Percentiles rank a stretch among this genome's conserved stretches.
These are phyloP conservation scores for Laticauda colubrina DNA, from an alignment of 2,113 vertebrate genomes.

Conservation along the genomic window DNA sequence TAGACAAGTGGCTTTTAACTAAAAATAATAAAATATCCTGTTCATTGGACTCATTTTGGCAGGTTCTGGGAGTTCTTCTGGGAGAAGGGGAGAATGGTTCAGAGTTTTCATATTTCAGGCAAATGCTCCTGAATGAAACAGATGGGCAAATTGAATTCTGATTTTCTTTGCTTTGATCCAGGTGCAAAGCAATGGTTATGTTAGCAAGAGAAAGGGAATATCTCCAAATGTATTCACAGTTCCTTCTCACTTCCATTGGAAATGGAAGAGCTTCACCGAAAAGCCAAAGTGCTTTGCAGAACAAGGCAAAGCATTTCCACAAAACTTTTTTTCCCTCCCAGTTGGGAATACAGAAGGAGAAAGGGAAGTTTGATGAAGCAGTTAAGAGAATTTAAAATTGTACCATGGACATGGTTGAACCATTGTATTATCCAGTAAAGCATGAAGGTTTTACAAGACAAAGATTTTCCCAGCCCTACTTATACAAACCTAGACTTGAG, in stretches of 20 bases:
- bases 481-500: background rate
- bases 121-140: background rate
- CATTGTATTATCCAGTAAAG: background rate
- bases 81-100: background rate
- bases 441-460: background rate
- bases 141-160: background rate
- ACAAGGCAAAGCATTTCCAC: background rate
- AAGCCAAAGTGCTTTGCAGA: background rate
- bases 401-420: rapidly evolving
- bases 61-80: too few relatives aligned
- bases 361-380: background rate
- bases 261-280: background rate
- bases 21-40: background rate
- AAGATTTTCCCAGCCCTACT: background rate
- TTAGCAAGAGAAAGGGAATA: background rate
- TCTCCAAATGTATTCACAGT: background rate
- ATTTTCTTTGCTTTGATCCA: background rate
- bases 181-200: background rate
- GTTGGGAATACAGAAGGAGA: background rate
- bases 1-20: background rate
- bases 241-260: background rate
- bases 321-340: background rate
- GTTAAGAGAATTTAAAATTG: background rate
- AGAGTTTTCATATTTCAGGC: background rate
- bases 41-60: background rate